Evolutionary conservation across 2,113 vertebrate genomes (phyloP), one percentile per base, ranked within the genome.

Genomic region (Eonycteris spelaea): DNA sequence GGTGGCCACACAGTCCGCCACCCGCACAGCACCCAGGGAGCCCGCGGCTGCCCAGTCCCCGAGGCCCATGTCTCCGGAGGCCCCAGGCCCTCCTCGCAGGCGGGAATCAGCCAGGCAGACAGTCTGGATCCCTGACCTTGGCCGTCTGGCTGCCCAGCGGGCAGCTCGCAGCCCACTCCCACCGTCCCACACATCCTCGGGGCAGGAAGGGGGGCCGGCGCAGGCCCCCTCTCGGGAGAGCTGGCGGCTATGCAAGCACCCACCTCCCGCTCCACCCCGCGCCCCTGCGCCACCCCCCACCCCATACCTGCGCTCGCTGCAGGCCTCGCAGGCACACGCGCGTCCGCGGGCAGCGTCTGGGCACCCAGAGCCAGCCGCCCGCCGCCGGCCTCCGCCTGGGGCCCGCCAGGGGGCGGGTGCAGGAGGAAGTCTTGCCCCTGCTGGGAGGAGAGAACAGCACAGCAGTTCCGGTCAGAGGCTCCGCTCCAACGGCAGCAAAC

Each of bases 351-450:
- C 73, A 99, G 98, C 4, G 98, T 98, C 98, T 99, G 99, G 9
- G 98, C 97, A 30, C 99, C 99, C 65, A 99, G 97, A 84, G 98
- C 97, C 93, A 99, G 98, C 97, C 99, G 98, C 96, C 99, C 99
- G 65, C 98, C 96, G 40, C 98, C 98, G 13, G 98, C 98, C 86
- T 99, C 99, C 70, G 99, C 99, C 94, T 98, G 99, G 26, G 99
- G 98, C 95, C 98, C 98, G 79, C 98, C 99, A 97, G 99, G 97
- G 26, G 99, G 99, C 98, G 99, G 98, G 97, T 99, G 99, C 97
- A 99, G 98, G 97, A 99, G 99, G 94, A 99, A 99, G 98, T 99
- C 99, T 98, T 99, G 99, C 98, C 98, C 99, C 99, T 99, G 94
- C 48, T 93, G 79, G 35, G 73, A 86, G 97, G 70, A 86, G 0